Evolutionary conservation across 2,888 invertebrate species (phyloP).

Genomic region (Polyommatus icarus): DNA sequence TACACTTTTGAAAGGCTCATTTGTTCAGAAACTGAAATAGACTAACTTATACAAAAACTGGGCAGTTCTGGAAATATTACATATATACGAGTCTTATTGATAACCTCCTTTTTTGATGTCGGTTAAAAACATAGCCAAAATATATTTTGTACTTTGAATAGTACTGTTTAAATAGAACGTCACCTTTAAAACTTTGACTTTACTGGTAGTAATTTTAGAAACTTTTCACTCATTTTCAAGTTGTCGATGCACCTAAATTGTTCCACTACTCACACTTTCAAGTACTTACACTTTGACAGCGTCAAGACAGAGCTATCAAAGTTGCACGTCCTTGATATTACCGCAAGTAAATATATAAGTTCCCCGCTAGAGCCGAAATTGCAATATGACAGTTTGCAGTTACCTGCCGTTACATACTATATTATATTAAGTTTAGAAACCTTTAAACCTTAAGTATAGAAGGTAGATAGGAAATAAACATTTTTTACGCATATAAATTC

Average conservation of each 20-base stretch:
- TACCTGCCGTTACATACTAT: neutral
- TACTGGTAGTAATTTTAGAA: neutral
- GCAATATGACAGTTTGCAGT: constrained; percentile 7
- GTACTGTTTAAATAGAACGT: no score
- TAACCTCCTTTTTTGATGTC: no score
- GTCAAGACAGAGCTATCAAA: constrained; percentile 7
- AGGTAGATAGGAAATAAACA: no score
- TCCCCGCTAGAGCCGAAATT: neutral
- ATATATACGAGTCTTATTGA: no score
- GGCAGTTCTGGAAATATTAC: no score
- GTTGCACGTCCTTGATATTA: constrained; percentile 13
- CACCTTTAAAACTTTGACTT: neutral
- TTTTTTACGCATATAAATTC: no score
- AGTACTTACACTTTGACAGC: constrained; percentile 8
- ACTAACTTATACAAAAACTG: no score
- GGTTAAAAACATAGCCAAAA: no score
- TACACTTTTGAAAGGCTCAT: no score
- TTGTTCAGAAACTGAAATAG: no score
- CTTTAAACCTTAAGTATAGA: no score
- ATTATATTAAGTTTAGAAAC: neutral
- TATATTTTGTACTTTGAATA: no score
- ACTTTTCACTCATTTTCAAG: constrained; percentile 8
- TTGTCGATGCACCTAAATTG: neutral
- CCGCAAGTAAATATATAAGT: constrained; percentile 6
- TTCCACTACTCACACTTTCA: neutral